A percentile compares a stretch with the other conserved stretches of the same genome.
These are phyloP conservation scores for Chironomus tepperi DNA, from an alignment of 1,140 invertebrate species.

Conservation along the genomic window DNA sequence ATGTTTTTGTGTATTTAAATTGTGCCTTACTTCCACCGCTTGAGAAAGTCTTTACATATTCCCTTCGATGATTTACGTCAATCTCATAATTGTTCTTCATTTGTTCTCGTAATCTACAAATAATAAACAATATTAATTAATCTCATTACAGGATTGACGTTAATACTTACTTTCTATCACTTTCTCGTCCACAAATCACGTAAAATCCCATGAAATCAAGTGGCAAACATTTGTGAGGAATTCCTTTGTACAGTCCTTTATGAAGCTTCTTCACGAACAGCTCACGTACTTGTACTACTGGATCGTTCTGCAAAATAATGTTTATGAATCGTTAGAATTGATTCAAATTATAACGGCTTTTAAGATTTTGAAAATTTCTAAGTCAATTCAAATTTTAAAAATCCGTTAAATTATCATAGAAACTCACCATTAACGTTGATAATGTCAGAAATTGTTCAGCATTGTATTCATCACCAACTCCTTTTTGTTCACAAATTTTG, in stretches of 20 bases:
- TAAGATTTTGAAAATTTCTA: neutral
- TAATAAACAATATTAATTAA: neutral
- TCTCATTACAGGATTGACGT: neutral
- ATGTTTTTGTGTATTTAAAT: neutral
- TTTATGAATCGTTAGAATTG: no score
- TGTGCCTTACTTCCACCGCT: constrained; percentile 35
- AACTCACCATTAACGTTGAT: constrained; percentile 70
- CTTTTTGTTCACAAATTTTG: constrained; percentile 92
- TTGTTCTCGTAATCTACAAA: constrained; percentile 32
- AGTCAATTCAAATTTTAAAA: neutral
- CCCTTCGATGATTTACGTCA: constrained; percentile 81
- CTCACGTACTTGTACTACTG: constrained; percentile 79
- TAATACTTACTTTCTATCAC: constrained; percentile 51
- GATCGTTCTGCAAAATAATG: constrained; percentile 55
- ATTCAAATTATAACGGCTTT: no score
- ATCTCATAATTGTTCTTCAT: constrained; percentile 39
- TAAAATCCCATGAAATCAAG: constrained; percentile 97
- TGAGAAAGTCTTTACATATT: constrained; percentile 79
- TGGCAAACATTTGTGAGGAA: constrained; percentile 82
- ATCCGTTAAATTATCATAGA: neutral
- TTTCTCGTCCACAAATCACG: constrained; percentile 76
- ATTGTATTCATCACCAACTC: constrained; percentile 87
- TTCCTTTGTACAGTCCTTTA: constrained; percentile 70
- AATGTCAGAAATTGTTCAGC: constrained; percentile 92
- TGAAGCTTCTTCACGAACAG: constrained; percentile 85